Percentiles rank a stretch among this genome's conserved stretches.
phyloP scores from a whole-genome alignment of 2,113 vertebrate species.

The Cepphus grylle region DNA sequence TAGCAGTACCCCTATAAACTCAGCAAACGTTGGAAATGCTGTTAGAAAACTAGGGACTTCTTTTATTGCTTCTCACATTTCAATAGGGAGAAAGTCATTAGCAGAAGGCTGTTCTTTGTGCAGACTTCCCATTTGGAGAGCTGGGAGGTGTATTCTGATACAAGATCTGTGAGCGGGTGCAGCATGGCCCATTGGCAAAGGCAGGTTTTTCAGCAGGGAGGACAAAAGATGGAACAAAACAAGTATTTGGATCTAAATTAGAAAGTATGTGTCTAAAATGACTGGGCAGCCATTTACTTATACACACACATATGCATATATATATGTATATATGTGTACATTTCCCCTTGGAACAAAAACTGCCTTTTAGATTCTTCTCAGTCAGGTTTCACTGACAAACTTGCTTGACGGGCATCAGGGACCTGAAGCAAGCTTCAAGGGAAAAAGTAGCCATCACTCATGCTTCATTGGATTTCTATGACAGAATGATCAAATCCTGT shows the following conservation, averaged over 20 bases:
- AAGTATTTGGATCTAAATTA: background rate
- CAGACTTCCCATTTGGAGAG: conserved; percentile 42
- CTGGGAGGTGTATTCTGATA: background rate
- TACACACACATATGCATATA: background rate
- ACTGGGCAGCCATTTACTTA: background rate
- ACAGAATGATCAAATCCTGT: conserved; percentile 83
- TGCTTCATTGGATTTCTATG: conserved; percentile 84
- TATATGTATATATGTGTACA: background rate
- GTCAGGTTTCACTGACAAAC: conserved; percentile 79
- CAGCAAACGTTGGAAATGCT: conserved; percentile 51
- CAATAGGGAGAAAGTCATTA: conserved; percentile 47
- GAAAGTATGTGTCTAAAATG: background rate
- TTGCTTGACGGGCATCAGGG: conserved; percentile 79
- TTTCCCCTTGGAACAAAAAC: conserved; percentile 55
- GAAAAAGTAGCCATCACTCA: conserved; percentile 83
- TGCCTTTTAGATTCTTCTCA: conserved; percentile 80
- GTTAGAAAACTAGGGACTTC: conserved; percentile 30
- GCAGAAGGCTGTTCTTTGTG: conserved; percentile 47
- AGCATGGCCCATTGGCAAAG: background rate
- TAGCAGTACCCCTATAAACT: conserved; percentile 44
- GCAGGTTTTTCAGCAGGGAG: background rate
- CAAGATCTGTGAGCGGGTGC: background rate
- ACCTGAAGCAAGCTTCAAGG: conserved; percentile 74
- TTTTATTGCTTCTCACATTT: conserved; percentile 65
- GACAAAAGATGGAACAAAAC: background rate